Percentiles rank a stretch among this genome's conserved stretches.
phyloP scores from a whole-genome alignment of 2,113 vertebrate genomes.

The Upupa epops region DNA sequence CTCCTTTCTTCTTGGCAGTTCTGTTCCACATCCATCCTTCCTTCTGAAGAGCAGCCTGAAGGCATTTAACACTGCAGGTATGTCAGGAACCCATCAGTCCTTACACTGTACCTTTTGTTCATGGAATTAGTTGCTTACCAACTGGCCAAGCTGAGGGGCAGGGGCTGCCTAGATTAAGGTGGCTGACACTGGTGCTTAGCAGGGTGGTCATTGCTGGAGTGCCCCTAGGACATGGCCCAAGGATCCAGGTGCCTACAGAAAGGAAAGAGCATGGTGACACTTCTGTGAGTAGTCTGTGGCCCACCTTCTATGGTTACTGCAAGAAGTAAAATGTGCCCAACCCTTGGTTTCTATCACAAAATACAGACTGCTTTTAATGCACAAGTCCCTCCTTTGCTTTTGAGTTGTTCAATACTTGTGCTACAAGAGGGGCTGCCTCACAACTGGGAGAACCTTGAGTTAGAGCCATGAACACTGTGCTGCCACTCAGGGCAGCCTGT shows the following conservation, averaged over 20 bases:
- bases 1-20: background rate
- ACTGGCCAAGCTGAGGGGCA: background rate
- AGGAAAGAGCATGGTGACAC: background rate
- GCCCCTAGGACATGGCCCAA: background rate
- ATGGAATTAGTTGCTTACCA: background rate
- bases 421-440: background rate
- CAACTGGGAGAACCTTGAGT: background rate
- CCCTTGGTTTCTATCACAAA: background rate
- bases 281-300: background rate
- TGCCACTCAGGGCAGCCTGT: background rate
- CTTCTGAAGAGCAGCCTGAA: background rate
- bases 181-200: background rate
- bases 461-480: background rate
- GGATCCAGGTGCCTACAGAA: background rate
- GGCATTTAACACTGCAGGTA: background rate
- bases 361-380: conserved; percentile 3
- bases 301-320: background rate
- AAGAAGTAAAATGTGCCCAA: background rate
- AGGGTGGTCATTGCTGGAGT: background rate
- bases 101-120: background rate
- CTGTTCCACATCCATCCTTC: background rate
- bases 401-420: background rate
- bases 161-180: background rate
- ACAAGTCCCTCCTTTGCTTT: background rate
- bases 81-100: background rate